Evolutionary conservation across 2,113 vertebrate genomes (phyloP).

Genomic region (Aspidoscelis tigris): DNA sequence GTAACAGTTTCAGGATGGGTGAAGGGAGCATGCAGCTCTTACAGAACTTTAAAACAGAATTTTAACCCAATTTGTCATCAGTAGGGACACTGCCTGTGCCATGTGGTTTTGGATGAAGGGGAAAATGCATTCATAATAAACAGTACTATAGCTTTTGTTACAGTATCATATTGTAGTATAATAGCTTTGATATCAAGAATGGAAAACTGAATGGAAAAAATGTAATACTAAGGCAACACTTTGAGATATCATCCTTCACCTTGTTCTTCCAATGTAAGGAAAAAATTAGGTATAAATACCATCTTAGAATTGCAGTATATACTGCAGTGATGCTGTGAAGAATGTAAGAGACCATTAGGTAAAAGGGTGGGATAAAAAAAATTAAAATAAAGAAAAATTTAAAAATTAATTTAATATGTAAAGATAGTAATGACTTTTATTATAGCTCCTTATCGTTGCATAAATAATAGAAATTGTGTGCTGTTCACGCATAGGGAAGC

Average conservation of each 20-base stretch:
- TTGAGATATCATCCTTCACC: fast-evolving
- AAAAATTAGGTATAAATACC: conserved; percentile 42
- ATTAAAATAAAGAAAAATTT: too few relatives aligned
- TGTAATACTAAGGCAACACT: conserved; percentile 43
- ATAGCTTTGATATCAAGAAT: conserved; percentile 30
- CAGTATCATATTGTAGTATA: background rate
- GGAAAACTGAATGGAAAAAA: conserved; percentile 26
- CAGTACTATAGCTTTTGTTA: background rate
- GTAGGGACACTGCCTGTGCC: background rate
- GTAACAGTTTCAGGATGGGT: background rate
- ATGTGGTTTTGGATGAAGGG: background rate
- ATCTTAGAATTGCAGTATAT: conserved; percentile 33
- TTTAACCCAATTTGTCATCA: conserved; percentile 35
- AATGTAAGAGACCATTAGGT: conserved; percentile 28
- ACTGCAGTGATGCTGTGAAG: background rate
- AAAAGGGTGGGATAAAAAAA: too few relatives aligned
- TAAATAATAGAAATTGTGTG: conserved; percentile 6
- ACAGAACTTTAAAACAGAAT: background rate
- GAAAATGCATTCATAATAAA: background rate
- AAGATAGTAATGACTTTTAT: background rate
- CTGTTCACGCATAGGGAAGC: conserved; percentile 23
- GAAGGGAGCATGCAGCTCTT: background rate
- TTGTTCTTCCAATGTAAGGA: conserved; percentile 20
- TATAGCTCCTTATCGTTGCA: conserved; percentile 20
- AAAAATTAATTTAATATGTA: too few relatives aligned